phyloP scores from a whole-genome alignment of 2,888 invertebrate genomes.

The Cylloceria caligata region DNA sequence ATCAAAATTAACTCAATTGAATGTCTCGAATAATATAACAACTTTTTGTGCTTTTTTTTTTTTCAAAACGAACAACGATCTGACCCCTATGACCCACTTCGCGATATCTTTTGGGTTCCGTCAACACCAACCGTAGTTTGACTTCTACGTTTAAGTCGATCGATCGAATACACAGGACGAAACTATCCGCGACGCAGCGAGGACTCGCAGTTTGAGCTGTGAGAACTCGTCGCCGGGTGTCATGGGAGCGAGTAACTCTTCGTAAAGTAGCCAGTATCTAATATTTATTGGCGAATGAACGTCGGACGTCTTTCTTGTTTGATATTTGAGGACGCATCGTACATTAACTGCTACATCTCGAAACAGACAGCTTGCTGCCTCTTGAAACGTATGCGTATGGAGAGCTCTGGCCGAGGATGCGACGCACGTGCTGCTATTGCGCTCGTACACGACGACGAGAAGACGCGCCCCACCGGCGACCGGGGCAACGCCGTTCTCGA shows the following conservation, averaged over 20 bases:
- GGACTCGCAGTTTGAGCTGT: background rate
- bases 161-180: conserved; percentile 5
- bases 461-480: conserved; percentile 52
- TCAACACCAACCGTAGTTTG: background rate
- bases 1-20: no score
- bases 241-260: conserved; percentile 36
- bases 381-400: conserved; percentile 36
- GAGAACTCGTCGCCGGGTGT: conserved; percentile 45
- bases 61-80: no score
- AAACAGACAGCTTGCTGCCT: background rate
- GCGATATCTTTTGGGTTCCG: background rate
- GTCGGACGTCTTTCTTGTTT: conserved; percentile 8
- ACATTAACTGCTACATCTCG: conserved; percentile 24
- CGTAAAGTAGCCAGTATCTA: conserved; percentile 30
- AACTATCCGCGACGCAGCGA: background rate
- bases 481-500: conserved; percentile 74
- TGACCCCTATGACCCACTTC: background rate
- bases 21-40: no score
- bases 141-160: conserved; percentile 11
- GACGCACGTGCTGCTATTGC: conserved; percentile 47
- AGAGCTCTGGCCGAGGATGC: conserved; percentile 43
- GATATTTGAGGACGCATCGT: conserved; percentile 13
- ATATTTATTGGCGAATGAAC: conserved; percentile 54
- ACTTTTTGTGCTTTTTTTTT: no score
- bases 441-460: conserved; percentile 48